Evolutionary conservation across 2,797 vertebrate genomes (phyloP), one percentile per base, ranked within the genome.

Genomic region (Schizopygopsis malacanthus): DNA sequence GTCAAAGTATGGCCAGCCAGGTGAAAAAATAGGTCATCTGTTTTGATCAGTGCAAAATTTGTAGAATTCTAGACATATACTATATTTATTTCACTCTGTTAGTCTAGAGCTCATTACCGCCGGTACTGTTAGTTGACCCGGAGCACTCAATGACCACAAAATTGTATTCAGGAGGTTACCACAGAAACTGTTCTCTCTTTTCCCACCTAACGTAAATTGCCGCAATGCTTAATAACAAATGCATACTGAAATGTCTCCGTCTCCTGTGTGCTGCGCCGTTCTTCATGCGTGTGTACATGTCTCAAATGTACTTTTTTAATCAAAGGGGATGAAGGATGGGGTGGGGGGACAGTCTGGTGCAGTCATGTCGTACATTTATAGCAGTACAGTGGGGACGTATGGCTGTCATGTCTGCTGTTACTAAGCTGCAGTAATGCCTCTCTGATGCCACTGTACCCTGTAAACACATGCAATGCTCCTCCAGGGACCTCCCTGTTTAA

Each of bases 371-470:
- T 91, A 91, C 91, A 93, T 93, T 94, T 92, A 93, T 88, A 90
- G 89, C 90, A 89, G 91, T 91, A 92, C 93, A 92, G 92, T 90
- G 92, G 92, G 92, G 92, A 86, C 90, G 83, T 94, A 93, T 94
- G 92, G 93, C 91, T 94, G 94, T 94, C 93, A 93, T 93, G 90
- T 94, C 92, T 92, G 92, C 88, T 92, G 93, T 93, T 92, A 93
- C 93, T 92, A 90, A 89, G 92, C 89, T 88, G 91, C 90, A 89
- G 91, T 91, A 87, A 81, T 90, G 91, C 85, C 83, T 91, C 92
- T 92, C 90, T 91, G 92, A 92, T 91, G 86, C 90, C 90, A 90
- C 77, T 88, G 88, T 90, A 92, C 91, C 92, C 92, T 82, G 90
- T 91, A 92, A 93, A 93, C 92, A 91, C 88, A 90, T 87, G 81